phyloP scores from a whole-genome alignment of 2,797 vertebrate genomes.

The Urosaurus nigricauda region DNA sequence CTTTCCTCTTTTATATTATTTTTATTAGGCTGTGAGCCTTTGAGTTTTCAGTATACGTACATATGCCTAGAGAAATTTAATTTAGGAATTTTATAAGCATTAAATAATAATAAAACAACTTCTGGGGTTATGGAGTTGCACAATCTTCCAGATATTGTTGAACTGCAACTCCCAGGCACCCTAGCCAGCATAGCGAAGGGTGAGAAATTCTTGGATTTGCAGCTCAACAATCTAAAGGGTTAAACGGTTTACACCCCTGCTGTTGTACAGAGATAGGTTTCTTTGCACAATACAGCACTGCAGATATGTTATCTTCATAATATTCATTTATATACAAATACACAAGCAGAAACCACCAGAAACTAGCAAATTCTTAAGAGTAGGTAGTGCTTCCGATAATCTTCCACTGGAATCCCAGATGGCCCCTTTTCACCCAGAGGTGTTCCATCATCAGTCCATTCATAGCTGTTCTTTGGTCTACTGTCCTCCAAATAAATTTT shows the following conservation, averaged over 20 bases:
- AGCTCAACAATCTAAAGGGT: too few relatives aligned
- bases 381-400: background rate
- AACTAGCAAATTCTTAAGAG: background rate
- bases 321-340: background rate
- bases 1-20: background rate
- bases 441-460: background rate
- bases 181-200: too few relatives aligned
- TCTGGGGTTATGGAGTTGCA: background rate
- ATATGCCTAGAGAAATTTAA: background rate
- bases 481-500: background rate
- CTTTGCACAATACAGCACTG: background rate
- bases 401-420: background rate
- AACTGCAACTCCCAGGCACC: too few relatives aligned
- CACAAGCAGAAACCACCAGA: background rate
- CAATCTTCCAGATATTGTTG: too few relatives aligned
- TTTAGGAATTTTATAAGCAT: background rate
- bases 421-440: background rate
- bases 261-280: background rate
- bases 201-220: too few relatives aligned
- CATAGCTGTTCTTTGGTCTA: background rate
- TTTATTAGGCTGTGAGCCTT: background rate
- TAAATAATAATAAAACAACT: background rate
- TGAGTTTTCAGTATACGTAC: background rate
- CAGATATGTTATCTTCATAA: background rate
- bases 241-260: too few relatives aligned